Evolutionary conservation across 2,113 vertebrate species (phyloP).

Genomic region (Menura novaehollandiae): DNA sequence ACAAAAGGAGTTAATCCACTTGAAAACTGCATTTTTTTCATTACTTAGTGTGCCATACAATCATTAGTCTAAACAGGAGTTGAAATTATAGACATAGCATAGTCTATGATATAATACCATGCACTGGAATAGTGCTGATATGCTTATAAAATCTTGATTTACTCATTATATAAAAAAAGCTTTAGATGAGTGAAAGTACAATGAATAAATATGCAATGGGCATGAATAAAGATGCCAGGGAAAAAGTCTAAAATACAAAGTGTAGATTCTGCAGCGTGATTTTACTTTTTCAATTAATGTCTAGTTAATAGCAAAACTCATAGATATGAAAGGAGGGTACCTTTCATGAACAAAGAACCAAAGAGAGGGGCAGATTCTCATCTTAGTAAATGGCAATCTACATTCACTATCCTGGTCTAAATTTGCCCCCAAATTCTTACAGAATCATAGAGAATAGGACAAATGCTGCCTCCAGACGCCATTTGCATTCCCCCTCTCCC

Average conservation of each 20-base stretch:
- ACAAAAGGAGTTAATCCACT: neutral
- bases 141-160: neutral
- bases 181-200: neutral
- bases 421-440: neutral
- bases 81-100: neutral
- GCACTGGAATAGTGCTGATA: neutral
- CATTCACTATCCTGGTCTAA: neutral
- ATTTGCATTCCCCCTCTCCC: neutral
- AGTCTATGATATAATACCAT: neutral
- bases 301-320: neutral
- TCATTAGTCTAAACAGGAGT: neutral
- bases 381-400: neutral
- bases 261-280: neutral
- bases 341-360: neutral
- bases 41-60: neutral
- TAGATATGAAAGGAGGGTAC: neutral
- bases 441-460: neutral
- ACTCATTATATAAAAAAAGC: neutral
- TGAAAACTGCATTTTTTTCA: neutral
- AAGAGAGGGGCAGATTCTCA: neutral
- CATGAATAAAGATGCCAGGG: neutral
- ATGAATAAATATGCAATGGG: neutral
- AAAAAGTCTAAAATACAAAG: neutral
- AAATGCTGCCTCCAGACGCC: neutral
- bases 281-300: neutral